A percentile compares a stretch with the other conserved stretches of the same genome.
These are phyloP conservation scores for Drosophila recens DNA, from an alignment of 2,888 invertebrate genomes.

Conservation along the genomic window DNA sequence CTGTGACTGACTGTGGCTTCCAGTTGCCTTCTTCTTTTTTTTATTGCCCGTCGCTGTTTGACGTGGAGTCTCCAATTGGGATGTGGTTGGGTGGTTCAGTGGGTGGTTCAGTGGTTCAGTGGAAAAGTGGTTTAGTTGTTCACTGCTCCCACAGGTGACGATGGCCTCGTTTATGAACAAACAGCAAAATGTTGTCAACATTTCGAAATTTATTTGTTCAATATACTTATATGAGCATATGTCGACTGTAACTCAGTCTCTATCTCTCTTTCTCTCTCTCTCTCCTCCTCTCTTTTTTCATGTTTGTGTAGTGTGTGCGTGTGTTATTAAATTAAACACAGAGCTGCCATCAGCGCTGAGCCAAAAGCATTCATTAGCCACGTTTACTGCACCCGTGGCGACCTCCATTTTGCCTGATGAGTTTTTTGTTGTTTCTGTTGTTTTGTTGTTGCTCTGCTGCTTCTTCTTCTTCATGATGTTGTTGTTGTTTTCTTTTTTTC, in stretches of 20 bases:
- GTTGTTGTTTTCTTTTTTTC: conserved; percentile 14
- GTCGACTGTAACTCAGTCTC: conserved; percentile 39
- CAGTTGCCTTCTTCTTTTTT: conserved; percentile 46
- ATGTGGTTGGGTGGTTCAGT: conserved; percentile 26
- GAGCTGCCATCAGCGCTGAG: conserved; percentile 71
- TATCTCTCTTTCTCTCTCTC: conserved; percentile 3
- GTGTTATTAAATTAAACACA: conserved; percentile 75
- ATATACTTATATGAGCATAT: conserved; percentile 68
- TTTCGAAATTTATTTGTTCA: conserved; percentile 81
- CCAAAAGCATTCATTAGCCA: conserved; percentile 82
- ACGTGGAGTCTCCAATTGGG: conserved; percentile 35
- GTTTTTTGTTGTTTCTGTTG: conserved; percentile 48
- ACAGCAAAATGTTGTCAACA: conserved; percentile 81
- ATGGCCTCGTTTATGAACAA: conserved; percentile 82
- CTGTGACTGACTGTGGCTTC: conserved; percentile 43
- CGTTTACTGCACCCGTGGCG: conserved; percentile 81
- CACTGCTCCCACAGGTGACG: conserved; percentile 78
- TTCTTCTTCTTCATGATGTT: conserved; percentile 2
- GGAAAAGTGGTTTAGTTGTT: conserved; percentile 10
- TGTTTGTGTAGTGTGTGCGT: conserved; percentile 53
- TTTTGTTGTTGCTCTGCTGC: conserved; percentile 16
- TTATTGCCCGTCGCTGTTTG: conserved; percentile 57
- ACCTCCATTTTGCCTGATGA: conserved; percentile 80
- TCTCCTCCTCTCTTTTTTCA: not conserved
- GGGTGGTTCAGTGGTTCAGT: not conserved